Base-by-base conservation (phyloP, 2,888 invertebrate species). In the Abrostola triplasia region DNA sequence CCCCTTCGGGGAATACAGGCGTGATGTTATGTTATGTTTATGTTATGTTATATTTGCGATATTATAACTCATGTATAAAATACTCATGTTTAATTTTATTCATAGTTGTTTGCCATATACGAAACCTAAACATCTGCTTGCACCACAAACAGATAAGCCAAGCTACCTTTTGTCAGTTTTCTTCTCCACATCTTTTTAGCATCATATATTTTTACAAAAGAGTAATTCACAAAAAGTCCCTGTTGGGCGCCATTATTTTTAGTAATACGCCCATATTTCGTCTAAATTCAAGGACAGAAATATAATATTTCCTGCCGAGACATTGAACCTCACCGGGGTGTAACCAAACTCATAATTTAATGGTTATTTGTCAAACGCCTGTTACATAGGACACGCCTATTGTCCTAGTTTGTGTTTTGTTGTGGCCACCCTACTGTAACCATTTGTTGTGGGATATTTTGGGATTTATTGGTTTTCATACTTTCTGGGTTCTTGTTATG, bases 181-280 rank as follows among this genome's bases (percentile, higher is more conserved):
- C 4, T 24, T 24, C 24, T 24, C 1, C 1, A 24, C 24, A 24
- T 24, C 24, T 24, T 24, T 24, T 24, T 4, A 24, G 24, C 24
- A 24, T 24, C 4, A 2, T 24, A 24, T 24, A 24, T 24, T 24
- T 24, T 24, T 24, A 24, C 24, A 24, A 24, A 24, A 24, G 1
- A 24, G 24, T 24, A 24, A 24, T 24, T 24, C 24, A 24, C 24
- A 1, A 24, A 24, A 24, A 54, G 57, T 48, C 73, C 72, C 72
- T 57, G 44, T 49, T 76, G 71, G 61, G 76, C 66, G 66, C 76
- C 73, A 73, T 59, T 56, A 63, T 52, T 56, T 13, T 54, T 36
- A 44, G 9, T n/a, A 49, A 51, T n/a, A 47, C 63, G 42, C 55
- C 55, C 56, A 52, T 59, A n/a, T 38, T 57, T 66, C 35, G n/a